Evolutionary conservation across 1,140 invertebrate species (phyloP).

Genomic region (Stratiolaelaps scimitus): DNA sequence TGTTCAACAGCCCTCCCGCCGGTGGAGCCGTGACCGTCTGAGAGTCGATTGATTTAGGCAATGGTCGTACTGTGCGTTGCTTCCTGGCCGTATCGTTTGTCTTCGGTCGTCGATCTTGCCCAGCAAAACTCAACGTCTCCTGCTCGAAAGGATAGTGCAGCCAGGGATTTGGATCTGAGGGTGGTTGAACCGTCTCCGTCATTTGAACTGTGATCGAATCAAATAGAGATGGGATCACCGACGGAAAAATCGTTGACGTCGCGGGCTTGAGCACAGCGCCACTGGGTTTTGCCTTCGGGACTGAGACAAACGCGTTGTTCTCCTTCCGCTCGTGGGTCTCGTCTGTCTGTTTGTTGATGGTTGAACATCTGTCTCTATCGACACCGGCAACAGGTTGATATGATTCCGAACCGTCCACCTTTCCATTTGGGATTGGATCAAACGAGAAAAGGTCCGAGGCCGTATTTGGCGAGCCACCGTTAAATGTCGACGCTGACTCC

Average conservation of each 20-base stretch:
- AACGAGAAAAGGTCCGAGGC: no score
- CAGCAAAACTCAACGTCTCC: background rate
- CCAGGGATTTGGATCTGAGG: background rate
- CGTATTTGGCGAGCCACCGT: no score
- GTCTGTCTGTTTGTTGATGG: no score
- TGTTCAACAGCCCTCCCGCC: background rate
- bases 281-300: no score
- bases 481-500: no score
- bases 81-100: background rate
- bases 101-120: background rate
- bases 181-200: slow-evolving; percentile 6
- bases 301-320: no score
- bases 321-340: no score
- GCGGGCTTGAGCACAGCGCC: background rate
- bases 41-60: background rate
- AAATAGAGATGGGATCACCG: background rate
- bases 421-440: no score
- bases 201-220: slow-evolving; percentile 3
- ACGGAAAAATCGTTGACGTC: background rate
- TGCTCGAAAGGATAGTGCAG: background rate
- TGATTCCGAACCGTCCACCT: no score
- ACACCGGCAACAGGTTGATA: no score
- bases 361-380: no score
- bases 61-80: background rate
- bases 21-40: background rate